Percentiles rank a stretch among this genome's conserved stretches.
phyloP scores from a whole-genome alignment of 2,113 vertebrate genomes.

The Nyctereutes procyonoides region DNA sequence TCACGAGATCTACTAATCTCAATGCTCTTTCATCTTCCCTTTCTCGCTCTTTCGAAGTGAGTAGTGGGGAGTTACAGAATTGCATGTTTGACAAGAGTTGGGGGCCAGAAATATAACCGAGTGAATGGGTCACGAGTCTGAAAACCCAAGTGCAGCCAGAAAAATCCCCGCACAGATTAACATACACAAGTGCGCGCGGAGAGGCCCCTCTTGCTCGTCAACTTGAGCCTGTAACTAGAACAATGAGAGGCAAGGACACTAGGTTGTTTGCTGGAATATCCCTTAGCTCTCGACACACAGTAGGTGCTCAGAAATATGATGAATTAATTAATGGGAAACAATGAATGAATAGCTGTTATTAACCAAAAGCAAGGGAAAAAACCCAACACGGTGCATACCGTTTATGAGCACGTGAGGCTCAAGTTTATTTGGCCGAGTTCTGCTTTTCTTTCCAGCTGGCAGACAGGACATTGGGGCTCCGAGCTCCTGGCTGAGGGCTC shows the following conservation, averaged over 20 bases:
- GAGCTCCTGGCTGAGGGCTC: background rate
- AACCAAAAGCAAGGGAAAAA: background rate
- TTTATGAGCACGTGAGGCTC: background rate
- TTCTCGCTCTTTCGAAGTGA: background rate
- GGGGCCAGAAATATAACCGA: background rate
- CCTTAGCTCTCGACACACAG: background rate
- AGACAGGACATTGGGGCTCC: background rate
- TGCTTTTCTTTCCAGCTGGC: background rate
- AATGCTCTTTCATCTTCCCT: background rate
- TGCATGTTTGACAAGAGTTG: background rate
- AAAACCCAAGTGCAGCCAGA: background rate
- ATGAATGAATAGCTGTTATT: background rate
- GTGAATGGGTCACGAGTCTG: background rate
- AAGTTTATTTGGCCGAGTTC: background rate
- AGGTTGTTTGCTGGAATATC: background rate
- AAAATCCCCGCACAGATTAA: constrained; percentile 21
- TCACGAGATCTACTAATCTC: background rate
- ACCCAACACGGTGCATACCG: background rate
- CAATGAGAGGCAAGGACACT: background rate
- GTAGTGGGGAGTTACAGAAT: background rate
- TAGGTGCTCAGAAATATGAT: background rate
- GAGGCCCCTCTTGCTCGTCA: background rate
- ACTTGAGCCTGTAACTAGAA: background rate
- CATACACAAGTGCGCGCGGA: too few species aligned
- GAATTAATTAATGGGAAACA: background rate